phyloP scores from a whole-genome alignment of 2,113 vertebrate genomes.

The Alces alces region DNA sequence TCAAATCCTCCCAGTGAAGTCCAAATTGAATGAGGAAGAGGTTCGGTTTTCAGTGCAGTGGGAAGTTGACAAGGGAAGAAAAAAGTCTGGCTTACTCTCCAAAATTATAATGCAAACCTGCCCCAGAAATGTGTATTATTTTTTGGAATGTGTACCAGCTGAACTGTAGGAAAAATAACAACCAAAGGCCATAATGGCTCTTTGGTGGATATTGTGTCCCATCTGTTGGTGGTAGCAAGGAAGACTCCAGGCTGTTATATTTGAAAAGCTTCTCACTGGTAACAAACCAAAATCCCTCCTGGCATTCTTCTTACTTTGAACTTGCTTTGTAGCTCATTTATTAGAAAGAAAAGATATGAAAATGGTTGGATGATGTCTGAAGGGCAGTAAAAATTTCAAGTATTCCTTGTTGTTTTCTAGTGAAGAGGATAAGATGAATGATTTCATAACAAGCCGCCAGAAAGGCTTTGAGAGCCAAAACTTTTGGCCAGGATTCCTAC shows the following conservation, averaged over 20 bases:
- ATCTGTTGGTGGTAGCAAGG: constrained; percentile 50
- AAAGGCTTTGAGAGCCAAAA: background rate
- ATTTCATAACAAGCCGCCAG: background rate
- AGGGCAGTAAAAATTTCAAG: constrained; percentile 10
- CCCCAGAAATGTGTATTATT: constrained; percentile 38
- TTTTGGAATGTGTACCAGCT: constrained; percentile 46
- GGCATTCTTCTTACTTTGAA: constrained; percentile 38
- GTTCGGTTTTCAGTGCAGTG: background rate
- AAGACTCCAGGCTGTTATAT: background rate
- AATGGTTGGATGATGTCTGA: background rate
- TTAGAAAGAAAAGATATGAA: constrained; percentile 43
- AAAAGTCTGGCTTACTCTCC: background rate
- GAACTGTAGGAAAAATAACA: constrained; percentile 49
- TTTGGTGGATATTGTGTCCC: constrained; percentile 41
- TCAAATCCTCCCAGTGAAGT: background rate
- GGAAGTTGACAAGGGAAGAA: constrained; percentile 16
- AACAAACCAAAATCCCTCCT: background rate
- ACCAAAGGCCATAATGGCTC: constrained; percentile 36
- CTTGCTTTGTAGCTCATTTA: constrained; percentile 13
- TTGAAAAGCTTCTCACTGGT: constrained; percentile 3
- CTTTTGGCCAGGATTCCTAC: background rate
- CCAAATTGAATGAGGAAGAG: constrained; percentile 21
- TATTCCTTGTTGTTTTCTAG: background rate
- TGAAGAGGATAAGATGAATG: background rate
- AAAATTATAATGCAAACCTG: constrained; percentile 56